Percentiles rank a stretch among this genome's conserved stretches.
Conservation (phyloP, 2,797 vertebrate species). For the Brachymystax lenok region DNA sequence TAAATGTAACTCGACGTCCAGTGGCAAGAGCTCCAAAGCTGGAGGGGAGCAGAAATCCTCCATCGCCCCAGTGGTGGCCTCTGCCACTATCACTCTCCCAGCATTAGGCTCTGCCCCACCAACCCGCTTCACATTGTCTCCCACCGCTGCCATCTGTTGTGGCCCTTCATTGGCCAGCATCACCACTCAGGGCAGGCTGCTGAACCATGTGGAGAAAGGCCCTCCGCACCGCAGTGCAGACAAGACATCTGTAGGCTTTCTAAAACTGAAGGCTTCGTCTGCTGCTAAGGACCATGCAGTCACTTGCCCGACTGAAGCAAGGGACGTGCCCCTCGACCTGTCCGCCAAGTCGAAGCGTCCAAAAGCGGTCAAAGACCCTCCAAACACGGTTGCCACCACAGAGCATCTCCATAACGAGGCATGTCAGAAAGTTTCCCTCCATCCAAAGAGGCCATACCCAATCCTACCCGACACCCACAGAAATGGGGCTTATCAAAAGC, state of each 20-base stretch:
- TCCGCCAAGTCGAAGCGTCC: slow-evolving; percentile 96
- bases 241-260: slow-evolving; percentile 77
- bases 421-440: slow-evolving; percentile 80
- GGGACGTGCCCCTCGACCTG: slow-evolving; percentile 94
- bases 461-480: slow-evolving; percentile 89
- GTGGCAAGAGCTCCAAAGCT: slow-evolving; percentile 68
- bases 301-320: slow-evolving; percentile 79
- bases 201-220: slow-evolving; percentile 82
- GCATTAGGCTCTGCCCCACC: slow-evolving; percentile 69
- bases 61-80: slow-evolving; percentile 70
- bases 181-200: slow-evolving; percentile 79
- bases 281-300: slow-evolving; percentile 80
- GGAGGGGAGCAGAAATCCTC: slow-evolving; percentile 71
- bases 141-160: slow-evolving; percentile 82
- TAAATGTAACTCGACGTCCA: slow-evolving; percentile 77
- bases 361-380: slow-evolving; percentile 84
- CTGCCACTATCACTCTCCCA: slow-evolving; percentile 68
- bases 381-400: slow-evolving; percentile 75
- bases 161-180: slow-evolving; percentile 74
- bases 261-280: slow-evolving; percentile 83
- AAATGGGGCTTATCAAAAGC: slow-evolving; percentile 81
- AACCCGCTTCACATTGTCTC: slow-evolving; percentile 76
- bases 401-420: slow-evolving; percentile 84
- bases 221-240: slow-evolving; percentile 62
- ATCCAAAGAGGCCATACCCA: slow-evolving; percentile 81